Evolutionary conservation across 2,888 invertebrate species (phyloP), one percentile per base, ranked within the genome.

Genomic region (Vannuccia rotundouncinata): DNA sequence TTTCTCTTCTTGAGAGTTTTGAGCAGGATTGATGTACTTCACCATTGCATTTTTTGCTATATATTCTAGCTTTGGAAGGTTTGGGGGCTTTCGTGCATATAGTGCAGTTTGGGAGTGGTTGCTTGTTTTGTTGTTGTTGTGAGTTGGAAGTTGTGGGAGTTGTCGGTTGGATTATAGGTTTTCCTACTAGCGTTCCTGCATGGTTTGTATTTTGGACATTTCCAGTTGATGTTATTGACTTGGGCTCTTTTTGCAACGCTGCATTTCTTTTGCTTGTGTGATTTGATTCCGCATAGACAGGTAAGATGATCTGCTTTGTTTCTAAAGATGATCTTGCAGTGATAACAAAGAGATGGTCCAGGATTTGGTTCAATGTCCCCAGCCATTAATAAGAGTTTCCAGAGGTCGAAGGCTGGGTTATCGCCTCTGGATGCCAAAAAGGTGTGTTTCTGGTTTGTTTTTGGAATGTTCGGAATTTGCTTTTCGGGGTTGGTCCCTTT

Each of bases 371-470:
- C 66, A 13, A 66, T 66, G 66, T 66, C 66, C 25, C 66, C 66
- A 66, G 66, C 66, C 66, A 66, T 66, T 5, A 66, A 27, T n/a
- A 66, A 27, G 25, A 22, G 17, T 66, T 66, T 66, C 66, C 66
- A 66, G 66, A 66, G 66, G 66, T 66, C 66, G 66, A 22, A n/a
- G 66, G 66, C 66, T 66, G 66, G 66, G 66, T 66, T 13, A 66
- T 22, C 66, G 66, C 66, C 66, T 66, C 66, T 22, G 66, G 66
- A 66, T n/a, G 17, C 66, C 66, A 66, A 66, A 66, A 66, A 66
- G 66, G 66, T 66, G 66, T 22, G 2, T 2, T n/a, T 66, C 17
- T 5, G 10, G 66, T 2, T n/a, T 5, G 25, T 5, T 17, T n/a
- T n/a, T 17, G 66, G 10, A 66, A 2, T n/a, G 66, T n/a, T n/a